Evolutionary conservation across 2,797 vertebrate species (phyloP), one percentile per base, ranked within the genome.

Genomic region (Adrianichthys oophorus): DNA sequence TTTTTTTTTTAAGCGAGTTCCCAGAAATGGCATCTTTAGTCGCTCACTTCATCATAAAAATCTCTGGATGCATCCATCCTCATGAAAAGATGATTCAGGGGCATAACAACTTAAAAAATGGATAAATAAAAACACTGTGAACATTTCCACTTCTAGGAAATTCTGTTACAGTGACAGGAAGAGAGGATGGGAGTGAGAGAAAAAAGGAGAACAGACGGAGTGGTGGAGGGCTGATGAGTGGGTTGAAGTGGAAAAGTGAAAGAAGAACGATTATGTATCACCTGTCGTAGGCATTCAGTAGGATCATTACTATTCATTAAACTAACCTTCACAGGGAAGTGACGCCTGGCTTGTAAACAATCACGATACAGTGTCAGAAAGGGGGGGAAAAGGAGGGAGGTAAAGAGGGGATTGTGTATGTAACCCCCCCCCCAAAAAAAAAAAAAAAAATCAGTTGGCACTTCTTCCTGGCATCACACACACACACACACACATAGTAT

Each of bases 251-350:
- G 72, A 78, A 83, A 82, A 86, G 78, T 81, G 70, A 76, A 70
- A 75, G 80, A 90, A 86, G 91, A 89, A 87, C 78, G 79, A 89
- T 84, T 92, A 90, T 86, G 82, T 89, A 77, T 91, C 85, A 87
- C 91, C 88, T 92, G 83, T 90, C 91, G 87, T 82, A 85, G 90
- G 72, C 82, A 75, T 79, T 93, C 87, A 92, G 84, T 84, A 76
- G 69, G 89, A 95, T 85, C 91, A 93, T 96, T 95, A 92, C 91
- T 95, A 91, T 95, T 95, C 93, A 95, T 97, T 96, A 97, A 94
- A 95, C 94, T 95, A 96, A 94, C 95, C 93, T 96, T 96, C 94
- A 93, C 86, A 95, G 93, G 91, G 80, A 92, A 93, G 93, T 92
- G 94, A 92, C 88, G 90, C 87, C 90, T 84, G 88, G 87, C 92